These are phyloP conservation scores for Tetramorium bicarinatum DNA, from an alignment of 2,888 invertebrate genomes.

Conservation along the genomic window DNA sequence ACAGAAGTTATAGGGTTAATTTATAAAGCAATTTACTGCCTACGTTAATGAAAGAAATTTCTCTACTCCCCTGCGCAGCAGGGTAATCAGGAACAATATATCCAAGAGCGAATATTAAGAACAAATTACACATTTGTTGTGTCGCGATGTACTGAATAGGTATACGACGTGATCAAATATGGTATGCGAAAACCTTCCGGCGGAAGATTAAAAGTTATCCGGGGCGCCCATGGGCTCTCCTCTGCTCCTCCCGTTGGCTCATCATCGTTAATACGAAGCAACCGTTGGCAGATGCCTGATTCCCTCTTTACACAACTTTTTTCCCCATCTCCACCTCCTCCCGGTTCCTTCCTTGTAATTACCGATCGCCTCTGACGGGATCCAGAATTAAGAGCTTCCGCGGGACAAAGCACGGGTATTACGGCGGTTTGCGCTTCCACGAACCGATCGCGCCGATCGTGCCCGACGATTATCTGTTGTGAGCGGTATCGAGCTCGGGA, in stretches of 20 bases:
- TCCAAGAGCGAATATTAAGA: not conserved
- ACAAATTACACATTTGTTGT: not conserved
- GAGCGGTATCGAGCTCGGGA: constrained; percentile 27
- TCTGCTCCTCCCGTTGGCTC: constrained; percentile 29
- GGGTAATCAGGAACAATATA: not conserved
- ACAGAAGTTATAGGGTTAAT: constrained; percentile 17
- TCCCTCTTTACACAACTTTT: constrained; percentile 67
- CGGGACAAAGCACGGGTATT: constrained; percentile 56
- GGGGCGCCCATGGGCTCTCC: constrained; percentile 21
- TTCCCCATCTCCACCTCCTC: constrained; percentile 34
- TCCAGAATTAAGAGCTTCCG: constrained; percentile 64
- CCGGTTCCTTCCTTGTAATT: constrained; percentile 51
- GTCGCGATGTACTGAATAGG: not conserved
- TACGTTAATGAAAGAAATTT: constrained; percentile 14
- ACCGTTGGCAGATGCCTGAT: constrained; percentile 74
- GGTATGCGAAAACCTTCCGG: not conserved
- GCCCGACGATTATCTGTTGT: constrained; percentile 31
- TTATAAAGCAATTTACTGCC: constrained; percentile 11
- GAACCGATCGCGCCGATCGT: constrained; percentile 51
- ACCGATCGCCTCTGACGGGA: constrained; percentile 49
- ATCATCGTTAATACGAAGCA: constrained; percentile 73
- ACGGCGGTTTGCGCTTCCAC: constrained; percentile 53
- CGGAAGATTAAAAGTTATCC: constrained; percentile 26
- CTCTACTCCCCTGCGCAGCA: not conserved
- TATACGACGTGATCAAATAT: not conserved